phyloP scores from a whole-genome alignment of 2,888 invertebrate genomes.

The Flexamia atlantica region DNA sequence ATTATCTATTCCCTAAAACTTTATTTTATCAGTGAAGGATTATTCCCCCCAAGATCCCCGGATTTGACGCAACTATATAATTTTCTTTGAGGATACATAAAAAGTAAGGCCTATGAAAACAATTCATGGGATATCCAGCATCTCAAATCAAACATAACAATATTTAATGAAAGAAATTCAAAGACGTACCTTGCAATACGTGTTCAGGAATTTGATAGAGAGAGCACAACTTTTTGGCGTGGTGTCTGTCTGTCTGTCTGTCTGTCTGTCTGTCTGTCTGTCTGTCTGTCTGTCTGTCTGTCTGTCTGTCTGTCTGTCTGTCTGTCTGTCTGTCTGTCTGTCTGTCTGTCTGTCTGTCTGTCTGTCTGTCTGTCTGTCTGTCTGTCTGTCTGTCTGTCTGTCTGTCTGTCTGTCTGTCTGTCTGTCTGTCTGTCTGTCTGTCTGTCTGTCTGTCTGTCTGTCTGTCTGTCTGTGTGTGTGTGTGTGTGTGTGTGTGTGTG shows the following conservation, averaged over 20 bases:
- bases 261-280: background rate
- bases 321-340: background rate
- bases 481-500: constrained; percentile 36
- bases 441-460: constrained; percentile 5
- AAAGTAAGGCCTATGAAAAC: no score
- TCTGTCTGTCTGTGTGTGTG: constrained; percentile 21
- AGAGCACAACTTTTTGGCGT: no score
- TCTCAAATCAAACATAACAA: no score
- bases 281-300: background rate
- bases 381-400: constrained; percentile 5
- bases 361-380: constrained; percentile 4
- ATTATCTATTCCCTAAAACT: no score
- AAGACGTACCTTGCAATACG: no score
- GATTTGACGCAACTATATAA: no score
- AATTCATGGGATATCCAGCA: no score
- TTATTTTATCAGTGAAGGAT: no score
- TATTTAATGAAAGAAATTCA: no score
- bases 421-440: constrained; percentile 5
- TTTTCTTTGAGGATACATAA: no score
- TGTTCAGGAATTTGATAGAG: no score
- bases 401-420: constrained; percentile 5
- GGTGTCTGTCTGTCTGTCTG: background rate
- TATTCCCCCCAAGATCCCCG: no score
- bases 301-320: background rate
- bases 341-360: background rate